Evolutionary conservation across 2,888 invertebrate genomes (phyloP).

Genomic region (Synergus umbraculus): DNA sequence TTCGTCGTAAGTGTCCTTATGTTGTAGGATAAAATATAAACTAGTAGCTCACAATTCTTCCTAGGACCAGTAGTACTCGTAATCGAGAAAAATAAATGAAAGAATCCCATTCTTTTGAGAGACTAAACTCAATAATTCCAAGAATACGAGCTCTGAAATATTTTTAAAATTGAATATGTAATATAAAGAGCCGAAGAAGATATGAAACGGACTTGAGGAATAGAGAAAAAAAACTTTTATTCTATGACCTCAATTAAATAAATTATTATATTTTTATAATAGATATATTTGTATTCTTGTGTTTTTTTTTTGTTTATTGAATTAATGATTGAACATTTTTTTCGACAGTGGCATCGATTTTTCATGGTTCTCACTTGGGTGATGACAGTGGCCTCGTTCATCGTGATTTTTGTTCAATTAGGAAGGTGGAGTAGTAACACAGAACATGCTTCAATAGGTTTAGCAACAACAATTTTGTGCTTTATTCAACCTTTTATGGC

Average conservation of each 20-base stretch:
- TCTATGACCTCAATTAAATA: background rate
- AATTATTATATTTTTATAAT: background rate
- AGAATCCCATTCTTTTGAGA: slow-evolving; percentile 7
- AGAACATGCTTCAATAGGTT: slow-evolving; percentile 90
- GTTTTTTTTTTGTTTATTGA: background rate
- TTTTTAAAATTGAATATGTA: background rate
- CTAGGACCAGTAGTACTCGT: slow-evolving; percentile 43
- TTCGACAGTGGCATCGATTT: slow-evolving; percentile 88
- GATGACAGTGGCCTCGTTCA: slow-evolving; percentile 87
- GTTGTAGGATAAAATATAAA: slow-evolving; percentile 46
- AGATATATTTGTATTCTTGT: background rate
- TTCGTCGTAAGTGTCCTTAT: slow-evolving; percentile 86
- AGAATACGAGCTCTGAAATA: slow-evolving; percentile 1
- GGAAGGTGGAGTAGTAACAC: slow-evolving; percentile 86
- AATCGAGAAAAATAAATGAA: background rate
- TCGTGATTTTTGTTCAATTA: slow-evolving; percentile 90
- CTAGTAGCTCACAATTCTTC: slow-evolving; percentile 45
- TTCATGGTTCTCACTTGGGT: slow-evolving; percentile 91
- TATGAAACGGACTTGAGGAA: background rate
- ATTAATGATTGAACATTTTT: background rate
- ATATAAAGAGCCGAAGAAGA: background rate
- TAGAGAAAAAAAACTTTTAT: background rate
- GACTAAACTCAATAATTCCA: slow-evolving; percentile 20
- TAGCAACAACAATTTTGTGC: slow-evolving; percentile 87
- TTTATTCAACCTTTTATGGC: slow-evolving; percentile 94